These are phyloP conservation scores for Phocoena phocoena DNA, from an alignment of 2,113 vertebrate species.

Conservation along the genomic window DNA sequence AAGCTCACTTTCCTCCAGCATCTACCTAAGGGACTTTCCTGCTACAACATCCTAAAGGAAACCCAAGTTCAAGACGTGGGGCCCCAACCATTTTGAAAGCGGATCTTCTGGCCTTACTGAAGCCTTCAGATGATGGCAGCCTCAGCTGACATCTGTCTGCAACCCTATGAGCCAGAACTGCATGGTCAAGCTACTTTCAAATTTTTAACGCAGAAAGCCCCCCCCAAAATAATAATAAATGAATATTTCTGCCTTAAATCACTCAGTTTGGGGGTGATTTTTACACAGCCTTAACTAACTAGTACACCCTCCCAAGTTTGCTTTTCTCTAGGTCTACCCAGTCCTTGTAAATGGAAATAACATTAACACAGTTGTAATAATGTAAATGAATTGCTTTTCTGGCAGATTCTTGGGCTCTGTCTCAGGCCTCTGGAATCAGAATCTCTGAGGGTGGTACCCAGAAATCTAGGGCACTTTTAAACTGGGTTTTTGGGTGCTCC, in stretches of 20 bases:
- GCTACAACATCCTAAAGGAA: neutral
- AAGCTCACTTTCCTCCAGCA: neutral
- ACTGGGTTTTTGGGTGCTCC: neutral
- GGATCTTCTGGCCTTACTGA: neutral
- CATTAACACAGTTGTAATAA: neutral
- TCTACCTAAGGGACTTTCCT: neutral
- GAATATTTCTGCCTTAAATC: neutral
- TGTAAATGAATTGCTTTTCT: neutral
- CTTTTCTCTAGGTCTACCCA: neutral
- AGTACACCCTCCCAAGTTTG: neutral
- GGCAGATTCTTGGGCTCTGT: neutral
- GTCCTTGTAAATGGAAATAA: neutral
- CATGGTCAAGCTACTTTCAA: neutral
- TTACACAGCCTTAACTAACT: neutral
- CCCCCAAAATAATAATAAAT: neutral
- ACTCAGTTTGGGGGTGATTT: neutral
- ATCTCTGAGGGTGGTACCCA: neutral
- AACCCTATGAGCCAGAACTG: neutral
- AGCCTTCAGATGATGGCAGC: neutral
- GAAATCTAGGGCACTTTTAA: neutral
- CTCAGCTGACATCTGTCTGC: neutral
- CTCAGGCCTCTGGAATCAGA: neutral
- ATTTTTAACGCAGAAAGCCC: neutral
- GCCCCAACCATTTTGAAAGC: neutral
- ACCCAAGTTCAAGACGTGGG: neutral